A percentile compares a stretch with the other conserved stretches of the same genome.
phyloP scores from a whole-genome alignment of 2,888 invertebrate genomes.

The Campaea margaritaria region DNA sequence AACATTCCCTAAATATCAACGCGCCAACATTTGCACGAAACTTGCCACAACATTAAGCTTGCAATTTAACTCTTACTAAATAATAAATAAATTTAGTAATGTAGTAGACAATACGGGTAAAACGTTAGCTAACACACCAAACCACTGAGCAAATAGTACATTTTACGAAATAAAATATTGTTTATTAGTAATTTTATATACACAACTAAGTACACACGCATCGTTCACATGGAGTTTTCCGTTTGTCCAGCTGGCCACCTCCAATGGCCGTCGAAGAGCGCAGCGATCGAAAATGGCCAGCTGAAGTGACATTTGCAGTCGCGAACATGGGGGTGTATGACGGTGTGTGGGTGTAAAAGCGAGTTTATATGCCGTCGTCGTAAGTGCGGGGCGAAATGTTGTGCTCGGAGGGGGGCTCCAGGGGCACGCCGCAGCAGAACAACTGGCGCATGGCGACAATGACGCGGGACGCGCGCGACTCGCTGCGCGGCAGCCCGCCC shows the following conservation, averaged over 20 bases:
- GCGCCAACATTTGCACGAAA: constrained; percentile 4
- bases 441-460: constrained; percentile 68
- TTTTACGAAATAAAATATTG: constrained; percentile 38
- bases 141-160: constrained; percentile 12
- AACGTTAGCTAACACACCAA: constrained; percentile 20
- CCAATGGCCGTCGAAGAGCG: constrained; percentile 41
- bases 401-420: constrained; percentile 71
- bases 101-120: constrained; percentile 24
- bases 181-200: constrained; percentile 67
- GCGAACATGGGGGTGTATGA: constrained; percentile 34
- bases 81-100: constrained; percentile 35
- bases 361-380: constrained; percentile 57
- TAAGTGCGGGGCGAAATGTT: constrained; percentile 53
- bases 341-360: constrained; percentile 29
- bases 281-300: constrained; percentile 61
- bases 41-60: constrained; percentile 11
- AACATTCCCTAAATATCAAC: constrained; percentile 34
- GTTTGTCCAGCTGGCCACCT: constrained; percentile 62
- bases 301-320: constrained; percentile 47
- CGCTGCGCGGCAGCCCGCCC: constrained; percentile 79
- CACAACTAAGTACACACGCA: constrained; percentile 61
- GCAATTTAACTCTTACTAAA: constrained; percentile 13
- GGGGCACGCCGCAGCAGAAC: constrained; percentile 74
- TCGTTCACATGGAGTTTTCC: constrained; percentile 49
- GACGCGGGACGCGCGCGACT: constrained; percentile 66